These are phyloP conservation scores for Burhinus oedicnemus DNA, from an alignment of 2,113 vertebrate species.

Conservation along the genomic window DNA sequence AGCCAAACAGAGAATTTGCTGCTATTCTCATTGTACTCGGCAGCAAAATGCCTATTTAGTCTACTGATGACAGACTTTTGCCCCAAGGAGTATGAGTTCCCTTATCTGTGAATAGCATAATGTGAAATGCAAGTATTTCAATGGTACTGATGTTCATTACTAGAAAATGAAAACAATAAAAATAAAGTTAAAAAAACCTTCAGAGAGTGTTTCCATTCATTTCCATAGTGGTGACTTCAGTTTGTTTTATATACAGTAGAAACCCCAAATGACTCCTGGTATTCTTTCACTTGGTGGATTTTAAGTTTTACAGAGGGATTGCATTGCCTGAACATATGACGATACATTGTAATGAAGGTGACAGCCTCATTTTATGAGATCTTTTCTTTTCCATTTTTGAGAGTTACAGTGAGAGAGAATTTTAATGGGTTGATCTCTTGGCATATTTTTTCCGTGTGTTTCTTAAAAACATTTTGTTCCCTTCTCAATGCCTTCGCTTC, in stretches of 20 bases:
- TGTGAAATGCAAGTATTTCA: background rate
- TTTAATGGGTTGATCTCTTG: background rate
- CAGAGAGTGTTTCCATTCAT: background rate
- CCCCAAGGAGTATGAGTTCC: background rate
- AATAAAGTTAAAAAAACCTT: background rate
- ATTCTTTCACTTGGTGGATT: background rate
- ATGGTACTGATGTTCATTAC: background rate
- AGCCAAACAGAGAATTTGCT: background rate
- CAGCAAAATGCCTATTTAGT: background rate
- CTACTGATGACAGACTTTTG: background rate
- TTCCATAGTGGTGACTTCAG: background rate
- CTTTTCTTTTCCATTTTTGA: background rate
- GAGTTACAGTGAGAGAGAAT: background rate
- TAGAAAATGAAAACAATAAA: background rate
- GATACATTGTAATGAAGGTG: background rate
- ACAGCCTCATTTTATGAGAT: background rate
- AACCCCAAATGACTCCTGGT: background rate
- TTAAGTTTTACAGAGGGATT: background rate
- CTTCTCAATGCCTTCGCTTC: background rate
- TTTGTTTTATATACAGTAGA: background rate
- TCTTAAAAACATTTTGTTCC: background rate
- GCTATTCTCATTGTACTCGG: background rate
- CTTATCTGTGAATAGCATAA: background rate
- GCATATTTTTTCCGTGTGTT: background rate
- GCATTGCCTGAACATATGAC: background rate